Evolutionary conservation across 2,888 invertebrate genomes (phyloP), one percentile per base, ranked within the genome.

Genomic region (Conus canariensis): DNA sequence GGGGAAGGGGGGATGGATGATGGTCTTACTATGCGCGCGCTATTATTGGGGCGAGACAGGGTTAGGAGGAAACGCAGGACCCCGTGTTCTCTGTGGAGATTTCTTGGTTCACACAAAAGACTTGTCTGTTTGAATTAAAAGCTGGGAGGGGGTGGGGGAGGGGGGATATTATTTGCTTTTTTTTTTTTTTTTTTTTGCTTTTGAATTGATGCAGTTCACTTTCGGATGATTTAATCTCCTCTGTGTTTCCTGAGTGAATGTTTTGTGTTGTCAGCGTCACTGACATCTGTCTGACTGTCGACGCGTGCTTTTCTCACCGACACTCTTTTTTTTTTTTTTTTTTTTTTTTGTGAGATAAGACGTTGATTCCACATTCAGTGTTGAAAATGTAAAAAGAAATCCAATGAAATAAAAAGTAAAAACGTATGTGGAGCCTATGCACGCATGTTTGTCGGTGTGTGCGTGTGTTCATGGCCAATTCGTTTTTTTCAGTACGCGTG

Each of bases 31-130:
- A n/a, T n/a, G n/a, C n/a, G 74, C n/a, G 64, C n/a, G n/a, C n/a
- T 22, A 74, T 9, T 22, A 19, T 74, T 64, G 64, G 64, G 64
- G 16, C 10, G 64, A 64, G 16, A 64, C 64, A 64, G 12, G 16
- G 64, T 64, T 14, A 16, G 64, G 64, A 64, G 64, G 64, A 64
- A 64, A 64, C 64, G 45, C 45, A 7, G 64, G 64, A 16, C 64
- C 16, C 10, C 64, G 16, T 64, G 64, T 64, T 64, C 64, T 64
- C 2, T 64, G 12, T 64, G 64, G 6, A 7, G 10, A 64, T 64
- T 64, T 64, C 16, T 64, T 64, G 45, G 64, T 64, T 77, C 77
- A 77, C 25, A 77, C 77, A 77, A 77, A 77, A 30, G 77, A 77
- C 77, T 77, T 77, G 77, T 77, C 77, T 30, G 77, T 30, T 77